A percentile compares a stretch with the other conserved stretches of the same genome.
Evolutionary conservation across 2,888 invertebrate species (phyloP).

Genomic region (Anoplius nigerrimus): DNA sequence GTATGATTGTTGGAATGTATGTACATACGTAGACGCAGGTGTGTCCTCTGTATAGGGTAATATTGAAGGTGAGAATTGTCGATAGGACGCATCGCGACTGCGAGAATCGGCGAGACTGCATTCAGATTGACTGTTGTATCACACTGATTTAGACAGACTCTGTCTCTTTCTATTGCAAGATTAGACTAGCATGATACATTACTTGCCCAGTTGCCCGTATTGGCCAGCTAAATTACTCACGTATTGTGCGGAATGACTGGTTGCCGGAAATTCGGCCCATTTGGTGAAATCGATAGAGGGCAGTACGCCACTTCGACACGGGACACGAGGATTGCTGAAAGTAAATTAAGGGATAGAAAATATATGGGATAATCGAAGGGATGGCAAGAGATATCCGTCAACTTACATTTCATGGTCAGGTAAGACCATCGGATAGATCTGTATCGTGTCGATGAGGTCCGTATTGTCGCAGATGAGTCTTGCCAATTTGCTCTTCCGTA

Average conservation of each 20-base stretch:
- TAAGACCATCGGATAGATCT: conserved; percentile 93
- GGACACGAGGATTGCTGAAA: conserved; percentile 91
- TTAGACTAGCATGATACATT: conserved; percentile 47
- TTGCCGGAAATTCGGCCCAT: conserved; percentile 85
- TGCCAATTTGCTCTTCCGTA: conserved; percentile 87
- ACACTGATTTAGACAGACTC: conserved; percentile 23
- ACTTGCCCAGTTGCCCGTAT: conserved; percentile 72
- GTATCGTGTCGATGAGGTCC: conserved; percentile 92
- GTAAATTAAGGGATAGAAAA: neutral
- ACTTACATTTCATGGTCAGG: conserved; percentile 95
- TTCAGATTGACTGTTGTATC: conserved; percentile 17
- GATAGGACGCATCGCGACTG: no score
- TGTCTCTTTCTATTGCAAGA: conserved; percentile 24
- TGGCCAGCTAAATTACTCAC: conserved; percentile 81
- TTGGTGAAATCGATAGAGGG: conserved; percentile 92
- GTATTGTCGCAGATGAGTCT: conserved; percentile 94
- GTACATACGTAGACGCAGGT: no score
- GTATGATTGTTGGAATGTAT: no score
- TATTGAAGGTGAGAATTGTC: no score
- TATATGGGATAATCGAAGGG: neutral
- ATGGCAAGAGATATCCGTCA: neutral
- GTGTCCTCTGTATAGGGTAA: no score
- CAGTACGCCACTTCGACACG: conserved; percentile 91
- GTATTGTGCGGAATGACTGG: conserved; percentile 78
- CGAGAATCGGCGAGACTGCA: conserved; percentile 35